Conservation (phyloP, 2,888 invertebrate species). For the Eristalinus sepulchralis region DNA sequence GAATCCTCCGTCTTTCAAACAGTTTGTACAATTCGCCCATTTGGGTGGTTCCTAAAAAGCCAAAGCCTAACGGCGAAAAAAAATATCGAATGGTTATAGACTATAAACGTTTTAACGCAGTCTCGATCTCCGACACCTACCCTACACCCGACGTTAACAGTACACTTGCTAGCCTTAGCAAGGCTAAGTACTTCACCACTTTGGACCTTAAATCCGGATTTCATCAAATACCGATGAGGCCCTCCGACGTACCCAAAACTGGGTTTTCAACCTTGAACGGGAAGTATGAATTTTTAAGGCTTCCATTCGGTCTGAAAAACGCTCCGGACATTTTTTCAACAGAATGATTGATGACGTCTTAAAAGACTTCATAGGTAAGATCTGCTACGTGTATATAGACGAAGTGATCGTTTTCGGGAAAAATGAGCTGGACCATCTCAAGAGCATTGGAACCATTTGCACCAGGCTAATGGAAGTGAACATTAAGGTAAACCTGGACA, state of each 20-base stretch:
- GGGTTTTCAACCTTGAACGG: constrained; percentile 3
- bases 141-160: constrained; percentile 5
- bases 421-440: too few species aligned
- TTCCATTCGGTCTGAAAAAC: not conserved
- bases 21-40: constrained; percentile 73
- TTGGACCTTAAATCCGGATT: constrained; percentile 71
- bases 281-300: constrained; percentile 70
- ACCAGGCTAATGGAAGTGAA: not conserved
- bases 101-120: constrained; percentile 67
- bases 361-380: constrained; percentile 38
- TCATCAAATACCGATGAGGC: constrained; percentile 59
- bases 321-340: constrained; percentile 54
- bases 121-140: constrained; percentile 63
- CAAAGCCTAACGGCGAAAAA: constrained; percentile 56
- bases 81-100: constrained; percentile 69
- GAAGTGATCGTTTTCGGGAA: too few species aligned
- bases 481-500: constrained; percentile 5
- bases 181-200: constrained; percentile 67
- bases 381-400: too few species aligned
- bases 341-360: constrained; percentile 70
- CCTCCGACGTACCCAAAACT: too few species aligned
- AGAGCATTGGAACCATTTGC: not conserved
- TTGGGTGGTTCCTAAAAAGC: constrained; percentile 72
- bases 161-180: constrained; percentile 62
- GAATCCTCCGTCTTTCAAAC: constrained; percentile 74